Conservation (phyloP, 2,888 invertebrate genomes). For the Cybosia mesomella region DNA sequence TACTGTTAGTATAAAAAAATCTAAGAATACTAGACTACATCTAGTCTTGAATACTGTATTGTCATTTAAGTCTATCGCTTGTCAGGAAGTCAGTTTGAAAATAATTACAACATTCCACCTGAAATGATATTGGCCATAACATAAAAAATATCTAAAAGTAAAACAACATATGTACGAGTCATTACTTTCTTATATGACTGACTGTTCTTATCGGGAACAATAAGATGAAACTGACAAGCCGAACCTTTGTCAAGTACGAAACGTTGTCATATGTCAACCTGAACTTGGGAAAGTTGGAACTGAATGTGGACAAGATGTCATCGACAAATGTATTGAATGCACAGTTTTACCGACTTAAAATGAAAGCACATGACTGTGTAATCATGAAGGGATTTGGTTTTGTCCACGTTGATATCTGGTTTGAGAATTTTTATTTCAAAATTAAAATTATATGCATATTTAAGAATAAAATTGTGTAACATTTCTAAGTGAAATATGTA, state of each 20-base stretch:
- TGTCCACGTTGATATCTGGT: background rate
- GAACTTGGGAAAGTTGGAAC: slow-evolving; percentile 26
- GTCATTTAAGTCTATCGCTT: background rate
- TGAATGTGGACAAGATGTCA: slow-evolving; percentile 15
- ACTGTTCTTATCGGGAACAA: slow-evolving; percentile 59
- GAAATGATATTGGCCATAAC: background rate
- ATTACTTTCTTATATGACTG: slow-evolving; percentile 44
- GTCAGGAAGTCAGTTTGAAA: background rate
- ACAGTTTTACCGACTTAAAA: slow-evolving; percentile 7
- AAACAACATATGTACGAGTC: background rate
- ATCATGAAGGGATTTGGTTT: background rate
- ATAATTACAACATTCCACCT: too few species aligned
- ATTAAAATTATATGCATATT: too few species aligned
- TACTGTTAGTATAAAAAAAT: too few species aligned
- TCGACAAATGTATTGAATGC: background rate
- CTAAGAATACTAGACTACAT: background rate
- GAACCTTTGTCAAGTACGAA: slow-evolving; percentile 48
- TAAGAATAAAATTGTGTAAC: too few species aligned
- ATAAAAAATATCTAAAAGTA: background rate
- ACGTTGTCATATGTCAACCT: slow-evolving; percentile 44
- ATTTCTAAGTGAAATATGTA: too few species aligned
- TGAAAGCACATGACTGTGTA: slow-evolving; percentile 1
- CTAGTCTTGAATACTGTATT: background rate
- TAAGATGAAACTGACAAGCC: slow-evolving; percentile 39
- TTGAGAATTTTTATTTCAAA: too few species aligned